Evolutionary conservation across 2,888 invertebrate genomes (phyloP).

Genomic region (Deilephila elpenor): DNA sequence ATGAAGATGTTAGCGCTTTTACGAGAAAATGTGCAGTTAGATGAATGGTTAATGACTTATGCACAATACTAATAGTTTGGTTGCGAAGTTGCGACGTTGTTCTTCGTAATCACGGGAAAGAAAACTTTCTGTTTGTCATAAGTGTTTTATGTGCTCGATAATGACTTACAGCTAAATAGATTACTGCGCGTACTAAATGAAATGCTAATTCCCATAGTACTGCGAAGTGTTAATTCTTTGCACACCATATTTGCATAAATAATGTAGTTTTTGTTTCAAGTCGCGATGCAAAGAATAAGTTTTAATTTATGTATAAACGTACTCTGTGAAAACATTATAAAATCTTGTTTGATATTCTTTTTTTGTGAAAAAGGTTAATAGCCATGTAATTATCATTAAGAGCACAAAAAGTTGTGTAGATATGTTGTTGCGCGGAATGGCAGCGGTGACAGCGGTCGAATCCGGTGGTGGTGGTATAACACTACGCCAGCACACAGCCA

Average conservation of each 20-base stretch:
- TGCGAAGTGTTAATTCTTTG: slow-evolving; percentile 2
- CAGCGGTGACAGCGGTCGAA: slow-evolving; percentile 20
- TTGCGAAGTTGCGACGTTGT: not conserved
- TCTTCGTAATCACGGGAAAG: not conserved
- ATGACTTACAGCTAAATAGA: not conserved
- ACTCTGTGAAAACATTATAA: slow-evolving; percentile 10
- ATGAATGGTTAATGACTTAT: slow-evolving; percentile 1
- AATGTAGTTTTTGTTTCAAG: not conserved
- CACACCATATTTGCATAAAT: not conserved
- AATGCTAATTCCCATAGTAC: not conserved
- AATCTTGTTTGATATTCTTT: slow-evolving; percentile 23
- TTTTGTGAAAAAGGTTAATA: slow-evolving; percentile 22
- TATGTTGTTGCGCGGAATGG: slow-evolving; percentile 35
- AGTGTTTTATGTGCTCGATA: not conserved
- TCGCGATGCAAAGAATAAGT: not conserved
- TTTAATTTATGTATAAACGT: slow-evolving; percentile 18
- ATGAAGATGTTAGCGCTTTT: slow-evolving; percentile 2
- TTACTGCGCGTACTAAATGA: not conserved
- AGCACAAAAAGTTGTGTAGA: slow-evolving; percentile 31
- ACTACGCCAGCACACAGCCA: slow-evolving; percentile 40
- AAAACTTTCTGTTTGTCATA: not conserved
- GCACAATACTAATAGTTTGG: not conserved
- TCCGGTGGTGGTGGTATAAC: slow-evolving; percentile 39
- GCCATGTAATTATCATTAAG: slow-evolving; percentile 34
- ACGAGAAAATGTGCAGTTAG: not conserved